These are phyloP conservation scores for Diaperis boleti DNA, from an alignment of 2,888 invertebrate species.

Conservation along the genomic window DNA sequence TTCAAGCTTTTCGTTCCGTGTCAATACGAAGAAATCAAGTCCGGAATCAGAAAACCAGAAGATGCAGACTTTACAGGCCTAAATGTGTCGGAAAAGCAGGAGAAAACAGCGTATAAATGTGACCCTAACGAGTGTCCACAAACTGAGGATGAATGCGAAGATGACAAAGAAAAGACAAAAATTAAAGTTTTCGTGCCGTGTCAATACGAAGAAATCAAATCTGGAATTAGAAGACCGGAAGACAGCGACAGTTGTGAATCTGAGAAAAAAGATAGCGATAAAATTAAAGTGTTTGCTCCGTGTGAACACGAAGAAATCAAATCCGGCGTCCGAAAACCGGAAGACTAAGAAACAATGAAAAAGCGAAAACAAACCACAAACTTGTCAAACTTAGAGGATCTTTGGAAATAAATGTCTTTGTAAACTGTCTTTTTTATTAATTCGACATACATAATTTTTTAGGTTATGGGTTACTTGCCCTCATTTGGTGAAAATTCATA, in stretches of 20 bases:
- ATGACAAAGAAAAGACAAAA: neutral
- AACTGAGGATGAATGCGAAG: neutral
- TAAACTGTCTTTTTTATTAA: no score
- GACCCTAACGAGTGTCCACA: no score
- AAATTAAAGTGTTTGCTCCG: neutral
- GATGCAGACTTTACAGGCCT: no score
- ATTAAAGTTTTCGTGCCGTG: neutral
- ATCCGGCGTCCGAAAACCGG: neutral
- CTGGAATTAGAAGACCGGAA: neutral
- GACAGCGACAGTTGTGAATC: no score
- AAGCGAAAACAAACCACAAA: neutral
- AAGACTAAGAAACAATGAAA: no score
- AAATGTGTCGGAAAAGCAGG: no score
- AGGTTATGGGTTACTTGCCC: neutral
- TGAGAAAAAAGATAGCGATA: neutral
- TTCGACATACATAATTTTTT: no score
- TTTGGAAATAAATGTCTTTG: neutral
- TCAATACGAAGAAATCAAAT: neutral
- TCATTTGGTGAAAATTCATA: no score
- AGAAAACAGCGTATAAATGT: no score
- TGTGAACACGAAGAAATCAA: constrained; percentile 2
- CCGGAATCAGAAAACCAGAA: no score
- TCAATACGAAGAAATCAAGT: no score
- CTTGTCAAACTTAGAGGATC: neutral
- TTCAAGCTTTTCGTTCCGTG: no score